These are phyloP conservation scores for Thaumetopoea pityocampa DNA, from an alignment of 1,140 invertebrate genomes.

Conservation along the genomic window DNA sequence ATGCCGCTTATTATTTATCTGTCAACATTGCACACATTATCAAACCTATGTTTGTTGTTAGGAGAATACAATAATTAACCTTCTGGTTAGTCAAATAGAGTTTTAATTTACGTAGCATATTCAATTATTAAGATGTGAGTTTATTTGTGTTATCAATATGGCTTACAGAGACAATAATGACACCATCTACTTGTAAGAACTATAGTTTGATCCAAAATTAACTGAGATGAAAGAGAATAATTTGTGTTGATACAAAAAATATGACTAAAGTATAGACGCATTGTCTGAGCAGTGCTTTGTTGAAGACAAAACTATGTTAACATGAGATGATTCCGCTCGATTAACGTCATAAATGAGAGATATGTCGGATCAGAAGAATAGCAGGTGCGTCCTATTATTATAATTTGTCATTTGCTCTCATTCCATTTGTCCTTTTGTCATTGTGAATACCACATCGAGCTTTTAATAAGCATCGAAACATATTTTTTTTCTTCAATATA, in stretches of 20 bases:
- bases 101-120: constrained; percentile 13
- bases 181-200: constrained; percentile 69
- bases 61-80: constrained; percentile 11
- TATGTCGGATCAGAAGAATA: constrained; percentile 73
- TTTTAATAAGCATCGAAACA: constrained; percentile 38
- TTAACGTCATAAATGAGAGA: constrained; percentile 75
- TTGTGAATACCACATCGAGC: constrained; percentile 30
- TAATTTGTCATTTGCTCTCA: constrained; percentile 68
- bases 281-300: constrained; percentile 66
- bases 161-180: constrained; percentile 65
- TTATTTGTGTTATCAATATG: constrained; percentile 15
- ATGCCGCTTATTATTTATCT: constrained; percentile 71
- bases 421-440: constrained; percentile 49
- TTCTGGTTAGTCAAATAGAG: constrained; percentile 23
- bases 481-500: constrained; percentile 21
- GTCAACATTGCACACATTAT: constrained; percentile 19
- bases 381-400: constrained; percentile 72
- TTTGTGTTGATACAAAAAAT: constrained; percentile 68
- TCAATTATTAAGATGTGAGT: constrained; percentile 19
- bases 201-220: constrained; percentile 71
- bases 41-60: constrained; percentile 3
- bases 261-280: constrained; percentile 53
- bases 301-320: constrained; percentile 58
- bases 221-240: constrained; percentile 69
- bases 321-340: constrained; percentile 64